Percentiles rank a stretch among this genome's conserved stretches.
Evolutionary conservation across 2,113 vertebrate genomes (phyloP).

Genomic region (Ameiurus melas): DNA sequence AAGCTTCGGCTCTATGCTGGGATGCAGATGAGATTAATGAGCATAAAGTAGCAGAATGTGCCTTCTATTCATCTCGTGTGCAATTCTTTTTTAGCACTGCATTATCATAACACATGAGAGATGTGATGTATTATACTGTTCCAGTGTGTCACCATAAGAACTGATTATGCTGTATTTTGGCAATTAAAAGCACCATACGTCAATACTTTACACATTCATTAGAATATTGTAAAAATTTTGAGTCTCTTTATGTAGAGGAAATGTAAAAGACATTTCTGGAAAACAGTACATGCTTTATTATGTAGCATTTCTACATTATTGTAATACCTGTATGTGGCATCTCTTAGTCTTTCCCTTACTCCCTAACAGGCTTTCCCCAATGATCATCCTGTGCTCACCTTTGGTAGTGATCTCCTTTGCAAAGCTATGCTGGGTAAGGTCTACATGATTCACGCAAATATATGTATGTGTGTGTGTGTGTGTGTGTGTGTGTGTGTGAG

Average conservation of each 20-base stretch:
- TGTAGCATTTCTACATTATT: not conserved
- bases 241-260: not conserved
- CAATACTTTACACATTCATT: constrained; percentile 12
- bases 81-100: not conserved
- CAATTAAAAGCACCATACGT: constrained; percentile 11
- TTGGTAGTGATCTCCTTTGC: not conserved
- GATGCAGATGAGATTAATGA: constrained; percentile 33
- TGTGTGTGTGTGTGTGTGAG: too few relatives aligned
- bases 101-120: not conserved
- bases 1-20: not conserved
- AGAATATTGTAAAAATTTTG: not conserved
- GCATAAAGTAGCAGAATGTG: not conserved
- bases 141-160: not conserved
- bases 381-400: constrained; percentile 38
- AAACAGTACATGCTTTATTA: not conserved
- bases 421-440: not conserved
- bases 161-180: not conserved
- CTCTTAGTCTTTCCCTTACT: not conserved
- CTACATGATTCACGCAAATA: constrained; percentile 35
- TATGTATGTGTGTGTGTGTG: too few relatives aligned
- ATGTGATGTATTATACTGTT: not conserved
- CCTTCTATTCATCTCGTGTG: not conserved
- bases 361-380: not conserved
- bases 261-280: not conserved
- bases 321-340: not conserved